A percentile compares a stretch with the other conserved stretches of the same genome.
Conservation (phyloP, 2,888 invertebrate genomes). For the Drosophila imparisetae region DNA sequence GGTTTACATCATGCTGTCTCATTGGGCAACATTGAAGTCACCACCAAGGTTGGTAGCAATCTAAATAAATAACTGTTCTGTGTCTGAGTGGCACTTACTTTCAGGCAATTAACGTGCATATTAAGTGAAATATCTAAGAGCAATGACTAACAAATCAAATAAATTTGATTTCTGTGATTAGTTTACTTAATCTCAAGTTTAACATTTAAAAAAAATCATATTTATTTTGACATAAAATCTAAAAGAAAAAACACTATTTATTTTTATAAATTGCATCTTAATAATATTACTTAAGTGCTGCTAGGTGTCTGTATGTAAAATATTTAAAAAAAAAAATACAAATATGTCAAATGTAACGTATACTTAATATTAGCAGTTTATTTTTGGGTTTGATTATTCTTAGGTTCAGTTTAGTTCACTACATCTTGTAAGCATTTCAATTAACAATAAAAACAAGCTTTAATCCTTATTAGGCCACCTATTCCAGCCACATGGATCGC, state of each 20-base stretch:
- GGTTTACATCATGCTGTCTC: conserved; percentile 85
- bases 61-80: conserved; percentile 1
- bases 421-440: background rate
- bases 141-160: background rate
- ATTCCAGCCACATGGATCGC: conserved; percentile 84
- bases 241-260: background rate
- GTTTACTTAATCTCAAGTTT: background rate
- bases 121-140: background rate
- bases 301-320: background rate
- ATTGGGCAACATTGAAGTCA: conserved; percentile 84
- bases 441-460: conserved; percentile 6
- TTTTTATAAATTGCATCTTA: background rate
- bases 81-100: background rate
- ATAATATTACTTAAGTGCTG: background rate
- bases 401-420: background rate
- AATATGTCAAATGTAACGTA: background rate
- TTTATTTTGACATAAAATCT: background rate
- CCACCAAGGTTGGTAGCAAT: conserved; percentile 81
- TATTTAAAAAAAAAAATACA: background rate
- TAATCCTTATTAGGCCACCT: conserved; percentile 63
- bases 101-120: conserved; percentile 18
- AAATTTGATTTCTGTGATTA: background rate
- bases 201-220: background rate
- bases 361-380: background rate
- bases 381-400: background rate